Evolutionary conservation across 1,140 invertebrate genomes (phyloP).

Genomic region (Conus ventricosus): DNA sequence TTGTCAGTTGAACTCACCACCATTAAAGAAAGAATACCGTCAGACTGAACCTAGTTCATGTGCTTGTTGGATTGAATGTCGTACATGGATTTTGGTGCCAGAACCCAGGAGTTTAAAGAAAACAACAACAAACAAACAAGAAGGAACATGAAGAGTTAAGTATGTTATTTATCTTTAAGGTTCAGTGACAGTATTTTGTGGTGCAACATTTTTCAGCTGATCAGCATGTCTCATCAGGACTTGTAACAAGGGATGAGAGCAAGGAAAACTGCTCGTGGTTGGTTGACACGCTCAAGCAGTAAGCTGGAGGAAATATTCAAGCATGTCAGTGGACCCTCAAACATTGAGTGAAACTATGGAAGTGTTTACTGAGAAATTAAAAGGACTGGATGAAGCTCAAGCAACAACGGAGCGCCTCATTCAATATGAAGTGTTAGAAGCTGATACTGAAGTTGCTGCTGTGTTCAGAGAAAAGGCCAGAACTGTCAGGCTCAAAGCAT

Average conservation of each 20-base stretch:
- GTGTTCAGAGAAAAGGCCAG: neutral
- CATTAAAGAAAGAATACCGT: too few relatives aligned
- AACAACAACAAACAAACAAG: too few relatives aligned
- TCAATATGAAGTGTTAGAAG: neutral
- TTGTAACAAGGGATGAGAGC: neutral
- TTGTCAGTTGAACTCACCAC: too few relatives aligned
- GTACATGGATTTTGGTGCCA: too few relatives aligned
- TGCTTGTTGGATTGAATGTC: too few relatives aligned
- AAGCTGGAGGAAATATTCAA: neutral
- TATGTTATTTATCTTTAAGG: too few relatives aligned
- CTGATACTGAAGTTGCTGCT: neutral
- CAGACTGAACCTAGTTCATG: too few relatives aligned
- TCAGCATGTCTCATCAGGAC: neutral
- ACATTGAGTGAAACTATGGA: neutral
- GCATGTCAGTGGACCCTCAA: neutral
- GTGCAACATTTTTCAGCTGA: too few relatives aligned
- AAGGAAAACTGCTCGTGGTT: neutral
- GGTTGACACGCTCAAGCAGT: neutral
- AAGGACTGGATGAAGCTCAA: neutral
- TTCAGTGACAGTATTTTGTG: too few relatives aligned
- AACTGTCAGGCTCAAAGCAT: neutral
- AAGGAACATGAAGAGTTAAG: too few relatives aligned
- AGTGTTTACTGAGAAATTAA: neutral
- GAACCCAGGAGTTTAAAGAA: too few relatives aligned
- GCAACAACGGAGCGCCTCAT: neutral